phyloP scores from a whole-genome alignment of 2,888 invertebrate species.

The Leucozona laternaria region DNA sequence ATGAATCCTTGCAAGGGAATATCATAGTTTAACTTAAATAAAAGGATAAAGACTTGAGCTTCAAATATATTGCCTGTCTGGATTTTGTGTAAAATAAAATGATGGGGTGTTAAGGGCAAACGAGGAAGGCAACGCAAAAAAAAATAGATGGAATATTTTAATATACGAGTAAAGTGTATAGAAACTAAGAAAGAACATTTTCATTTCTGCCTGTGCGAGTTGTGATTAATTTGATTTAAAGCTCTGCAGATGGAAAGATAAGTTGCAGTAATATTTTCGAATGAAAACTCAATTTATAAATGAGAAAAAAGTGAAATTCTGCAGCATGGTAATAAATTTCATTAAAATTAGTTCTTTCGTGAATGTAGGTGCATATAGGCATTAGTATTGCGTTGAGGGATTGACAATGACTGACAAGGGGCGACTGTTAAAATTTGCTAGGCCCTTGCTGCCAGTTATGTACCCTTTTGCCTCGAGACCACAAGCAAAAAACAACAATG shows the following conservation, averaged over 20 bases:
- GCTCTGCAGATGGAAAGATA: slow-evolving; percentile 18
- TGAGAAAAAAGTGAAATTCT: neutral
- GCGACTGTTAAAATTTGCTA: too few species aligned
- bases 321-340: neutral
- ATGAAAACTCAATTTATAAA: slow-evolving; percentile 21
- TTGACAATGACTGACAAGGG: too few species aligned
- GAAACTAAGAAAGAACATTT: slow-evolving; percentile 1
- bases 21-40: slow-evolving; percentile 34
- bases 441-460: too few species aligned
- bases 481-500: too few species aligned
- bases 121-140: neutral
- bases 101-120: neutral
- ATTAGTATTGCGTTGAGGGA: too few species aligned
- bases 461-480: too few species aligned
- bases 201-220: neutral
- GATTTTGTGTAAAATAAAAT: slow-evolving; percentile 25
- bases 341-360: neutral
- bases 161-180: neutral
- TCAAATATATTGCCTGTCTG: slow-evolving; percentile 36
- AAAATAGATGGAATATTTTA: neutral
- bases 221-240: slow-evolving; percentile 20
- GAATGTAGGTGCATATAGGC: too few species aligned
- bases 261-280: slow-evolving; percentile 19
- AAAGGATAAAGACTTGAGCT: slow-evolving; percentile 41
- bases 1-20: slow-evolving; percentile 34